These are phyloP conservation scores for Ibycter americanus DNA, from an alignment of 2,797 vertebrate genomes.

Conservation along the genomic window DNA sequence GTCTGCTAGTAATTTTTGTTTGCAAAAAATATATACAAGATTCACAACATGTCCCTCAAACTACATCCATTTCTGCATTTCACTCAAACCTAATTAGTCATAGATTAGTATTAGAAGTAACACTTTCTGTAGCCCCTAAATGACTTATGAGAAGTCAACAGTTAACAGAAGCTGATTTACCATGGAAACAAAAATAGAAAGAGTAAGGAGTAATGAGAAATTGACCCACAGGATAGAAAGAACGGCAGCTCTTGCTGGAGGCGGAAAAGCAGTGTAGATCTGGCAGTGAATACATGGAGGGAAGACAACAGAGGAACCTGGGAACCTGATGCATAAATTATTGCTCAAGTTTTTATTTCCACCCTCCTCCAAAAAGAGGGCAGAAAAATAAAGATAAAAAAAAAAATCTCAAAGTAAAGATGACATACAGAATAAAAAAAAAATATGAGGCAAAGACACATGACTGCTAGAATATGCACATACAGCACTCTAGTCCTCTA, in stretches of 20 bases:
- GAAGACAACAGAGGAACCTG: not conserved
- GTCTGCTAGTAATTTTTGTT: not conserved
- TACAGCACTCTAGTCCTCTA: not conserved
- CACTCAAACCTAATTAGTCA: not conserved
- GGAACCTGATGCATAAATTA: not conserved
- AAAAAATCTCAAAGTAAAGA: not conserved
- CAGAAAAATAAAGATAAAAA: not conserved
- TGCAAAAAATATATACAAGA: not conserved
- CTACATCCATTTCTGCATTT: not conserved
- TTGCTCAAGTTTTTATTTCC: not conserved
- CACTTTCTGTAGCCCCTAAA: not conserved
- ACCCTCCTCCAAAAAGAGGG: not conserved
- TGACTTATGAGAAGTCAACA: not conserved
- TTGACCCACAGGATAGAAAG: not conserved
- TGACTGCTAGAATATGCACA: not conserved
- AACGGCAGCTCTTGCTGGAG: not conserved
- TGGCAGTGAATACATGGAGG: not conserved
- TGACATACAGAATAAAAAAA: not conserved
- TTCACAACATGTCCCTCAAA: not conserved
- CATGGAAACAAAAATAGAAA: not conserved
- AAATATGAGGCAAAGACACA: not conserved
- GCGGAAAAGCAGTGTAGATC: not conserved
- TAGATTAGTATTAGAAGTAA: not conserved
- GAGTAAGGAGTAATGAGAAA: not conserved
- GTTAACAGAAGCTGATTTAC: not conserved